These are phyloP conservation scores for Pinctada fucata DNA, from an alignment of 2,888 invertebrate species.

Conservation along the genomic window DNA sequence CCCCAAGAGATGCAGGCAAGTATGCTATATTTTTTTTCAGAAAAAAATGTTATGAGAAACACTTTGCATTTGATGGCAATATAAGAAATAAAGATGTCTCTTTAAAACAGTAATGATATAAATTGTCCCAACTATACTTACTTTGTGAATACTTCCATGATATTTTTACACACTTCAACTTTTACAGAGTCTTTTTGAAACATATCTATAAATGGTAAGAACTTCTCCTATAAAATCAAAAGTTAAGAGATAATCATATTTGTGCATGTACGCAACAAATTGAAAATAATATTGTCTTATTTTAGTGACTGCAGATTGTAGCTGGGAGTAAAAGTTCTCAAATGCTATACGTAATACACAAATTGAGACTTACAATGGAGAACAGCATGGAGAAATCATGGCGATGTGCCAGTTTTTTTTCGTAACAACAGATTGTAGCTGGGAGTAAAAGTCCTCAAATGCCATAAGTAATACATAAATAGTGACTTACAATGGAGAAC, in stretches of 20 bases:
- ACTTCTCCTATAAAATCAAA: constrained; percentile 84
- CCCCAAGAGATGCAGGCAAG: too few relatives aligned
- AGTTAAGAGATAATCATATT: too few relatives aligned
- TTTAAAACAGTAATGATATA: too few relatives aligned
- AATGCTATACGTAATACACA: constrained; percentile 78
- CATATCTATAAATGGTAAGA: constrained; percentile 92
- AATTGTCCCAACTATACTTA: constrained; percentile 43
- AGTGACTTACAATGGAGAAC: constrained; percentile 85
- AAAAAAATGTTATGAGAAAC: too few relatives aligned
- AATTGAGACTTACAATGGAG: constrained; percentile 83
- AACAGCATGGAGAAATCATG: constrained; percentile 89
- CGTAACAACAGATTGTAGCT: constrained; percentile 81
- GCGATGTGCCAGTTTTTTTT: constrained; percentile 83
- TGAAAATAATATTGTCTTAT: constrained; percentile 76
- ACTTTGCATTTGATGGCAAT: too few relatives aligned
- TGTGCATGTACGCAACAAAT: too few relatives aligned
- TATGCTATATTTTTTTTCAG: too few relatives aligned
- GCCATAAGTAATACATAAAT: constrained; percentile 68
- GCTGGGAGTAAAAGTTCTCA: constrained; percentile 87
- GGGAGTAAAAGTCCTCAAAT: constrained; percentile 88
- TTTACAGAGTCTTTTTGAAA: constrained; percentile 90
- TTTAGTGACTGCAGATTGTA: constrained; percentile 80
- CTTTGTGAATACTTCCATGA: constrained; percentile 80
- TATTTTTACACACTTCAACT: constrained; percentile 89
- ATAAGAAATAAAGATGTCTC: too few relatives aligned